Evolutionary conservation across 1,140 invertebrate genomes (phyloP).

Genomic region (Magallana angulata): DNA sequence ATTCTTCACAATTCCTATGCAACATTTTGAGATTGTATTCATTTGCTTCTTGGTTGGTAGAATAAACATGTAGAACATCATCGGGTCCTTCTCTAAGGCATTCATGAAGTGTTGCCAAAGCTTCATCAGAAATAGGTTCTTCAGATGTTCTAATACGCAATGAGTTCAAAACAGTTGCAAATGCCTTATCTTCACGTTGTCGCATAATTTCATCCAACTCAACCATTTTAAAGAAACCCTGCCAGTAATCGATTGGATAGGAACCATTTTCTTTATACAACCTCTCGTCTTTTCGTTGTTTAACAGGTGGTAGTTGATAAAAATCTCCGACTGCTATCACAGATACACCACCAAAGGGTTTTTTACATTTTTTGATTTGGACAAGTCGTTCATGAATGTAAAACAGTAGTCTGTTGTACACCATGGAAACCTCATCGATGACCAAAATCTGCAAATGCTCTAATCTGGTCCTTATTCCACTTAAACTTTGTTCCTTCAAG

Average conservation of each 20-base stretch:
- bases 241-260: no score
- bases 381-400: no score
- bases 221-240: no score
- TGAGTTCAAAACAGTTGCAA: conserved; percentile 11
- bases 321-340: no score
- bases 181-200: background rate
- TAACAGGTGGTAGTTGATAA: no score
- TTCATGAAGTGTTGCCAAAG: background rate
- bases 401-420: no score
- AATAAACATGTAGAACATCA: no score
- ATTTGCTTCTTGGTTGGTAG: background rate
- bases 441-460: conserved; percentile 13
- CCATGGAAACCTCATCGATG: background rate
- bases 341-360: no score
- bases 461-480: background rate
- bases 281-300: no score
- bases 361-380: no score
- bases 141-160: background rate
- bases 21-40: background rate
- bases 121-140: background rate
- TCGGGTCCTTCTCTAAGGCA: background rate
- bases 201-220: no score
- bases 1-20: background rate
- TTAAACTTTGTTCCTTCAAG: background rate
- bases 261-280: no score